Evolutionary conservation across 2,797 vertebrate genomes (phyloP).

Genomic region (Kryptopterus vitreolus): DNA sequence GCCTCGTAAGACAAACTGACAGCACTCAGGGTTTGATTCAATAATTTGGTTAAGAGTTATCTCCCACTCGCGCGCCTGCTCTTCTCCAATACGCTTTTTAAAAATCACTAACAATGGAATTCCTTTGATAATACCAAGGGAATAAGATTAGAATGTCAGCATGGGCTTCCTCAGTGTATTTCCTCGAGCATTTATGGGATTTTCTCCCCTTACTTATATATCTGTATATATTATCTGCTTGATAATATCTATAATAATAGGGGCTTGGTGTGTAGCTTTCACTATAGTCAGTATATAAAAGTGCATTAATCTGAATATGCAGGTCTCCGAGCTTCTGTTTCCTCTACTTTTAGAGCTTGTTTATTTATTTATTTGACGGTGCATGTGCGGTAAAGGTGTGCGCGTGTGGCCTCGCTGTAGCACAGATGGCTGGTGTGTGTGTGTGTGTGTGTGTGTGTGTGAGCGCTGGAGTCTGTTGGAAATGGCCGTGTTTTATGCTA

Average conservation of each 20-base stretch:
- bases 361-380: slow-evolving; percentile 37
- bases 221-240: too few relatives aligned
- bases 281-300: not conserved
- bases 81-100: slow-evolving; percentile 2
- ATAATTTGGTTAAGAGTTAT: slow-evolving; percentile 33
- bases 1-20: slow-evolving; percentile 6
- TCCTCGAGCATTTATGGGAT: not conserved
- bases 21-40: not conserved
- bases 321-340: not conserved
- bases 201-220: not conserved
- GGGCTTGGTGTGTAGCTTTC: not conserved
- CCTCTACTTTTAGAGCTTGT: not conserved
- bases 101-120: slow-evolving; percentile 17
- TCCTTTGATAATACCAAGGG: slow-evolving; percentile 22
- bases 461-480: slow-evolving; percentile 21
- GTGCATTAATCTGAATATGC: not conserved
- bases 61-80: not conserved
- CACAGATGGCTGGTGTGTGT: slow-evolving; percentile 48
- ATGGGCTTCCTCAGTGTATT: not conserved
- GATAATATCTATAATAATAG: too few relatives aligned
- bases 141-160: slow-evolving; percentile 27
- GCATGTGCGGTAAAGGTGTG: slow-evolving; percentile 24
- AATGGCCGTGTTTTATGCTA: slow-evolving; percentile 50
- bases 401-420: slow-evolving; percentile 24
- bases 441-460: slow-evolving; percentile 35